phyloP scores from a whole-genome alignment of 2,113 vertebrate genomes.

The human region GRCh38 chrX:43087001-43087500 shows the following conservation, averaged over 20 bases:
- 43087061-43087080: background rate
- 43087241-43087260: background rate
- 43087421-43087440: background rate
- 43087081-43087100: background rate
- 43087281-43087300: background rate
- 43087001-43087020: background rate
- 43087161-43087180: background rate
- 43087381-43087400: background rate
- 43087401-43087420: background rate
- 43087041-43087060: background rate
- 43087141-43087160: background rate
- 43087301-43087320: background rate
- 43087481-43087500: background rate
- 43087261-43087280: background rate
- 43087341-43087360: accelerated
- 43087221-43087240: background rate
- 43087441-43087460: background rate
- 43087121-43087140: background rate
- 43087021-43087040: background rate
- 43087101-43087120: background rate
- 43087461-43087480: background rate
- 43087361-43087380: background rate
- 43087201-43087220: background rate
- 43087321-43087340: background rate
- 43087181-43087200: background rate